Base-by-base conservation (phyloP, 2,113 vertebrate species). In the Paedocypris sp. region DNA sequence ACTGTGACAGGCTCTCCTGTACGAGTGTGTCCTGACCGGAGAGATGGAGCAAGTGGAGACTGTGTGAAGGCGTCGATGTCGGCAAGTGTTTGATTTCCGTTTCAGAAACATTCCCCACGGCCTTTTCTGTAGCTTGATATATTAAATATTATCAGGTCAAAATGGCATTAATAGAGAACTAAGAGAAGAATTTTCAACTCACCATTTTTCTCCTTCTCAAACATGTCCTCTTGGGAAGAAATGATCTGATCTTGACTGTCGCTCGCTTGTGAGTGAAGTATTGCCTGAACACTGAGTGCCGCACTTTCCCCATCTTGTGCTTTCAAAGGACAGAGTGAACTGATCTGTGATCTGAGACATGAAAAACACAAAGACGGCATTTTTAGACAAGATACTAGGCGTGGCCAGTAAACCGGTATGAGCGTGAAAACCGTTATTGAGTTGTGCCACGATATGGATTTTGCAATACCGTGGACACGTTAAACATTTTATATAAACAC, bases 161-260 rank as follows among this genome's bases (percentile, higher is more conserved):
- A 13, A 45, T 3, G 7, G 11, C 13, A 15, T 20, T 4, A 22
- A 15, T 9, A 29, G 4, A 10, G 19, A 52, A 51, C 6, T 8
- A 9, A 23, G 11, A 13, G 2, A 23, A 18, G 2, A 5, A 59
- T 16, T 6, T 20, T 25, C 10, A 18, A 23, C 28, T 35, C 6
- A 70, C 57, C 41, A 35, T 53, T 64, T 57, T 64, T 79, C 15
- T 85, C 79, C 0, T 39, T 38, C 0, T 89, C 86, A 70, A 97
- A 96, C 77, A 95, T 68, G 60, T 97, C 94, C 49, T 94, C 87
- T 72, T 97, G 92, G 13, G 85, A 90, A 36, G 90, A 93, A 49
- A 85, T 67, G 47, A 90, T 43, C 62, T 88, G 84, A 3, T 62
- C 72, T 49, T 78, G 72, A 1, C 81, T 82, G 62, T 79, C 63